Conservation (phyloP, 53 echinoderm and acorn worm species). For the Actinopyga echinites region DNA sequence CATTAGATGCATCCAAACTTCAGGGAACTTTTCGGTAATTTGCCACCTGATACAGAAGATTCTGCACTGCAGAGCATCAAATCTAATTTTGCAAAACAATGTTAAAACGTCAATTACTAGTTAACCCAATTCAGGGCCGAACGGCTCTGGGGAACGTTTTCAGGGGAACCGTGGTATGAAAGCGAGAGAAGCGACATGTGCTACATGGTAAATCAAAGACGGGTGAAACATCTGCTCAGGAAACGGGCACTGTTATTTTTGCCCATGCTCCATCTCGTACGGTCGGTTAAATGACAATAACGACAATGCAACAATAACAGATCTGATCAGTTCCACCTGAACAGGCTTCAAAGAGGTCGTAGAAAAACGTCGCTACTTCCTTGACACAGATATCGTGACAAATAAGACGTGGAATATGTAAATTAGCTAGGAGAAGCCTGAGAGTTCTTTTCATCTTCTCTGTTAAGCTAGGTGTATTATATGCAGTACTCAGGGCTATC, state of each 20-base stretch:
- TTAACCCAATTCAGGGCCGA: conserved; percentile 14
- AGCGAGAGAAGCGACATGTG: background rate
- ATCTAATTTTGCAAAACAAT: conserved; percentile 24
- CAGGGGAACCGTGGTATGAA: too few relatives aligned
- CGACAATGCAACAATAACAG: background rate
- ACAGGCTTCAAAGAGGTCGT: background rate
- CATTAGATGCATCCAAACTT: too few relatives aligned
- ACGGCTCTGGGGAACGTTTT: background rate
- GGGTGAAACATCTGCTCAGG: conserved; percentile 23
- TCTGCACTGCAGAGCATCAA: conserved; percentile 8
- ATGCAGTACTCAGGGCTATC: too few relatives aligned
- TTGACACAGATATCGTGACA: conserved; percentile 15
- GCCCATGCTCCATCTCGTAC: background rate
- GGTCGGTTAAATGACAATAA: too few relatives aligned
- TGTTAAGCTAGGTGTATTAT: too few relatives aligned
- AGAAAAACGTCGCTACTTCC: background rate
- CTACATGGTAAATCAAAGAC: background rate
- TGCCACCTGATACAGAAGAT: too few relatives aligned
- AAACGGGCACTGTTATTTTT: conserved; percentile 12
- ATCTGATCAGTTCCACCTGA: background rate
- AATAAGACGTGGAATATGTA: background rate
- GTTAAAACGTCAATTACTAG: conserved; percentile 37
- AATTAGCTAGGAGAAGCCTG: background rate
- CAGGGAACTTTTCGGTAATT: too few relatives aligned
- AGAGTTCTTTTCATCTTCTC: too few relatives aligned